Evolutionary conservation across 2,888 invertebrate species (phyloP).

Genomic region (Philereme transversata): DNA sequence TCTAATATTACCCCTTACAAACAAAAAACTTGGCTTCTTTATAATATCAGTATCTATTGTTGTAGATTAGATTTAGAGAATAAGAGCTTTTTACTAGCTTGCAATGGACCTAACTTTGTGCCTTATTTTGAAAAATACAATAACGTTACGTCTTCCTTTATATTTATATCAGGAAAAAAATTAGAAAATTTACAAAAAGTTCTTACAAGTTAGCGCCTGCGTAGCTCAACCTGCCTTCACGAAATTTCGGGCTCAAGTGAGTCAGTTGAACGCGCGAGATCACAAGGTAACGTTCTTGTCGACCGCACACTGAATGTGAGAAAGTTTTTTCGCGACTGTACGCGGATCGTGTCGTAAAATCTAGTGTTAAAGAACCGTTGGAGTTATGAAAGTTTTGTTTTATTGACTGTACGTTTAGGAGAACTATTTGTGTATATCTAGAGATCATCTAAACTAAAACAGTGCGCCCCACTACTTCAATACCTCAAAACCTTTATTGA

Average conservation of each 20-base stretch:
- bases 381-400: too few relatives aligned
- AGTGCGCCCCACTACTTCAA: too few relatives aligned
- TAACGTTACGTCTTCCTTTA: neutral
- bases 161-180: neutral
- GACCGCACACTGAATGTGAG: slow-evolving; percentile 1
- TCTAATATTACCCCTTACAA: too few relatives aligned
- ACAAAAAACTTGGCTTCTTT: too few relatives aligned
- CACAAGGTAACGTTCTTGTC: slow-evolving; percentile 24
- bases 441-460: too few relatives aligned
- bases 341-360: neutral
- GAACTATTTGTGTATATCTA: neutral
- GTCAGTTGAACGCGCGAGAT: slow-evolving; percentile 38
- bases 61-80: too few relatives aligned
- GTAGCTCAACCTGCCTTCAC: slow-evolving; percentile 31
- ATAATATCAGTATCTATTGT: too few relatives aligned
- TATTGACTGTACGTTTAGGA: slow-evolving; percentile 1
- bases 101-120: too few relatives aligned
- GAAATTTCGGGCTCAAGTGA: slow-evolving; percentile 28
- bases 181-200: neutral
- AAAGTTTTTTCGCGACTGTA: slow-evolving; percentile 34
- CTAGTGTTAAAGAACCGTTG: too few relatives aligned
- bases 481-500: too few relatives aligned
- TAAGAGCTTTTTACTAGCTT: too few relatives aligned
- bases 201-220: slow-evolving; percentile 45
- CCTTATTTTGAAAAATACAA: too few relatives aligned